A percentile compares a stretch with the other conserved stretches of the same genome.
phyloP scores from a whole-genome alignment of 2,888 invertebrate species.

The Sinodicranocentrus sp. region DNA sequence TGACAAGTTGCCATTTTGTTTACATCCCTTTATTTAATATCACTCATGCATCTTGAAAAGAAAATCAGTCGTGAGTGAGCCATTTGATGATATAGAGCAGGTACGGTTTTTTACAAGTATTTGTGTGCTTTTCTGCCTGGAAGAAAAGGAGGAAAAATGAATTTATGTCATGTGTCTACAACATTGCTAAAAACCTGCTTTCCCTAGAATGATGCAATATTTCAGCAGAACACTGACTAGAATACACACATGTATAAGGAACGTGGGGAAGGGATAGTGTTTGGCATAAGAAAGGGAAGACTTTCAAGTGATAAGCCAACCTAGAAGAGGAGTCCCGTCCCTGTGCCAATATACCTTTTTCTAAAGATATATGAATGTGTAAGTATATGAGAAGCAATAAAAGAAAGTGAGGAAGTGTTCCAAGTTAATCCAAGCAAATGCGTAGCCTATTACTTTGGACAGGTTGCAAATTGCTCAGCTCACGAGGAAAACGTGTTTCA shows the following conservation, averaged over 20 bases:
- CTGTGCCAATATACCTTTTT: too few species aligned
- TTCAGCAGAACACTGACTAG: conserved; percentile 46
- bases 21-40: conserved; percentile 39
- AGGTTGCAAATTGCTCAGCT: conserved; percentile 66
- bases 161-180: conserved; percentile 64
- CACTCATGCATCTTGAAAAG: not conserved
- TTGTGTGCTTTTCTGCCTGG: not conserved
- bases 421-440: conserved; percentile 67
- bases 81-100: too few species aligned
- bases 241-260: not conserved
- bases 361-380: too few species aligned
- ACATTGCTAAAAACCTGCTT: conserved; percentile 47
- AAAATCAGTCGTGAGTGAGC: not conserved
- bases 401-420: conserved; percentile 66
- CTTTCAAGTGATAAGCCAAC: conserved; percentile 38
- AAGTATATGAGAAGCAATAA: conserved; percentile 21
- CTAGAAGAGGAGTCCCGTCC: not conserved
- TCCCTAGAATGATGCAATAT: conserved; percentile 49
- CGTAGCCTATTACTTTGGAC: conserved; percentile 64
- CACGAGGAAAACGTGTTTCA: conserved; percentile 62
- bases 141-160: conserved; percentile 46
- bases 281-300: conserved; percentile 3
- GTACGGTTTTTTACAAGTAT: too few species aligned
- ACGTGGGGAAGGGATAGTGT: not conserved
- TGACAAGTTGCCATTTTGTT: conserved; percentile 50